Conservation (phyloP, 2,113 vertebrate species). For the Lutjanus erythropterus region DNA sequence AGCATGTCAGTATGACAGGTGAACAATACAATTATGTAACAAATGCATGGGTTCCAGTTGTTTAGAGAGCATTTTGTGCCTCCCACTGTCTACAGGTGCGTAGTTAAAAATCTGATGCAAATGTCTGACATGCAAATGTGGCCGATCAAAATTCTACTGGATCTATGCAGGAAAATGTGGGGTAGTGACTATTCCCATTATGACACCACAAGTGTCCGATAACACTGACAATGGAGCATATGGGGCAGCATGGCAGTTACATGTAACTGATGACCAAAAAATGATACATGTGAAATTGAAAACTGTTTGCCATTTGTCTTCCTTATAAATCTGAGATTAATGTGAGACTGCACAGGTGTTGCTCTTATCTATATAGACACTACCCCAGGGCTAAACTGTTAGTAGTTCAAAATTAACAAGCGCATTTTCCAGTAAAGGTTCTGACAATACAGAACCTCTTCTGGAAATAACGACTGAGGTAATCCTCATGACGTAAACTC, state of each 20-base stretch:
- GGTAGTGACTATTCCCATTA: background rate
- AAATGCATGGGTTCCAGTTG: background rate
- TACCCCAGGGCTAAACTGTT: background rate
- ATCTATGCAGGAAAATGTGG: constrained; percentile 2
- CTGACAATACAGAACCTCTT: background rate
- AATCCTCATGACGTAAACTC: background rate
- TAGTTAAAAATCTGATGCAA: constrained; percentile 44
- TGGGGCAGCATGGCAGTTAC: background rate
- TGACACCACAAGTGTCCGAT: constrained; percentile 19
- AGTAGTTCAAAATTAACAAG: background rate
- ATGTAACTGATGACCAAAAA: background rate
- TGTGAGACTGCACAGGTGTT: background rate
- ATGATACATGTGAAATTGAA: background rate
- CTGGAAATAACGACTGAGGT: no score
- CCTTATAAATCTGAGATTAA: background rate
- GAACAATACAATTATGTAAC: background rate
- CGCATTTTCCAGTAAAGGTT: background rate
- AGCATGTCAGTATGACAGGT: background rate
- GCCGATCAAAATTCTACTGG: background rate
- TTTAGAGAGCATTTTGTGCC: background rate
- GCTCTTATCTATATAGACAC: background rate
- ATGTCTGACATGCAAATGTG: constrained; percentile 45
- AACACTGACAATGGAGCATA: background rate
- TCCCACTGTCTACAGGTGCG: background rate
- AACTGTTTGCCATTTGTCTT: background rate